Base-by-base conservation (phyloP, 2,113 vertebrate species). In the Ia io region DNA sequence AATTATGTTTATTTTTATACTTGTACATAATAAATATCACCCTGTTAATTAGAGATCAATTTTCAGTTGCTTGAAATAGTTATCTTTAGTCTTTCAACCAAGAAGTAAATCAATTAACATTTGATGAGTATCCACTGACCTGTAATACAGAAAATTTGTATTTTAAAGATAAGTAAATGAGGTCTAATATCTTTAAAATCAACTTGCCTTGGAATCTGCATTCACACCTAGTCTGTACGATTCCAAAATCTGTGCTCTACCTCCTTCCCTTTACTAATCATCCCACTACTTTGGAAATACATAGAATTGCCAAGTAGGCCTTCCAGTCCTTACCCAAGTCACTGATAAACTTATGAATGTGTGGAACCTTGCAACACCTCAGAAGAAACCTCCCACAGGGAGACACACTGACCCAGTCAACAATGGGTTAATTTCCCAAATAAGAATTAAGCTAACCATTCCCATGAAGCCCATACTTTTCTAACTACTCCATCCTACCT, bases 131-230 rank as follows among this genome's bases (percentile, higher is more conserved):
- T 25, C 42, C 70, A 71, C 37, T 49, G 0, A 42, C 69, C 35
- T 65, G 2, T 80, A 80, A 61, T 28, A 90, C 5, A 67, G 20
- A 76, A 91, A 94, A 67, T 30, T 32, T 6, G 10, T 84, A 37
- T 85, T 95, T 89, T 63, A 51, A 86, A 78, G 30, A 69, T 74
- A 87, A 74, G 51, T 16, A 84, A 84, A 93, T 32, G 47, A 82
- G 1, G 30, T 63, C 47, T 44, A 71, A 82, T 85, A 87, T 4
- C 37, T 51, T 76, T n/a, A 42, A 63, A 76, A 88, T 9, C 44
- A 56, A 61, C 2, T 85, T 79, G 28, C 61, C 61, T 71, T 84
- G 35, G n/a, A 84, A 61, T 82, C 73, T 70, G 28, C 28, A 42
- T 74, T 89, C 35, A 53, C 17, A 53, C 2, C 32, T 53, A 44